phyloP scores from a whole-genome alignment of 2,113 vertebrate genomes.

The Hippoglossus stenolepis region DNA sequence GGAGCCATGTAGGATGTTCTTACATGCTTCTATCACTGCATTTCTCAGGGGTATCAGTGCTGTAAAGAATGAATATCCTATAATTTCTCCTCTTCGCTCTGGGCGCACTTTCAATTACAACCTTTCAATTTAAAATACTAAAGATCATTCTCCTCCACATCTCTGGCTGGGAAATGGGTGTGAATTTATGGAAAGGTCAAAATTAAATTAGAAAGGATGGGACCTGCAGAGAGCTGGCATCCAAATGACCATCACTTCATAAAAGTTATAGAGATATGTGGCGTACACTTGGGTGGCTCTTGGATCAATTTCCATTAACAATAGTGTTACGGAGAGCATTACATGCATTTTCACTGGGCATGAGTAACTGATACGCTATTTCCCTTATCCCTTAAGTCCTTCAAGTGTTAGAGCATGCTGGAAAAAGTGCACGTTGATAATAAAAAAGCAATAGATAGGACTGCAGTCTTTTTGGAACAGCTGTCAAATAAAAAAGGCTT shows the following conservation, averaged over 20 bases:
- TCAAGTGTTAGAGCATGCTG: constrained; percentile 66
- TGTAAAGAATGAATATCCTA: constrained; percentile 67
- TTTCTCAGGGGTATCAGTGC: constrained; percentile 58
- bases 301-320: constrained; percentile 72
- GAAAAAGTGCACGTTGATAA: constrained; percentile 65
- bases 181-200: constrained; percentile 79
- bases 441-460: constrained; percentile 70
- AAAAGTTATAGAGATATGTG: constrained; percentile 64
- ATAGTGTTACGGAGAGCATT: constrained; percentile 62
- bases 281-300: constrained; percentile 44
- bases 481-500: constrained; percentile 76
- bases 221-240: constrained; percentile 45
- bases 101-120: constrained; percentile 73
- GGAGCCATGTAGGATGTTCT: constrained; percentile 54
- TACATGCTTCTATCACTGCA: constrained; percentile 29
- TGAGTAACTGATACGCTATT: constrained; percentile 72
- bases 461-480: constrained; percentile 62
- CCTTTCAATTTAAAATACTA: constrained; percentile 70
- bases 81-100: constrained; percentile 61
- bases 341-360: constrained; percentile 70
- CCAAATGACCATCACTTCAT: constrained; percentile 66
- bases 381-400: constrained; percentile 72
- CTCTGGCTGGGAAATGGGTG: constrained; percentile 59
- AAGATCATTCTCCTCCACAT: constrained; percentile 54
- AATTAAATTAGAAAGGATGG: constrained; percentile 71